Percentiles rank a stretch among this genome's conserved stretches.
phyloP scores from a whole-genome alignment of 2,113 vertebrate species.

The Bambusicola thoracicus region DNA sequence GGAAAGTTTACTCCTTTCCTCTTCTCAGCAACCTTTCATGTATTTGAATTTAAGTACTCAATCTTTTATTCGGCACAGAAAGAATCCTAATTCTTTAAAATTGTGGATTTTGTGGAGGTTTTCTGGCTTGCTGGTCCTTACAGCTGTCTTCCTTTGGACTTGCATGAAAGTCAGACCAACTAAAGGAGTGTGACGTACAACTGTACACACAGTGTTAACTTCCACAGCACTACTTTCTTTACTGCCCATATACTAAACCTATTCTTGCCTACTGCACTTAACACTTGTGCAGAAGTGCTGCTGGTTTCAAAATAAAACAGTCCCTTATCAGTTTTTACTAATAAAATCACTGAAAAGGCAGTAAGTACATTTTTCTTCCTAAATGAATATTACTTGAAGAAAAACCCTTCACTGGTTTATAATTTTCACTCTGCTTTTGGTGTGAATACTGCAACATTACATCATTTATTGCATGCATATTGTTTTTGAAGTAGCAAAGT shows the following conservation, averaged over 20 bases:
- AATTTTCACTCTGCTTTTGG: not conserved
- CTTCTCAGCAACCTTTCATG: not conserved
- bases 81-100: not conserved
- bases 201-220: not conserved
- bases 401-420: not conserved
- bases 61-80: not conserved
- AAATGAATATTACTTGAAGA: not conserved
- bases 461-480: not conserved
- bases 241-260: not conserved
- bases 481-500: not conserved
- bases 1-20: not conserved
- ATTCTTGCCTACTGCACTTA: not conserved
- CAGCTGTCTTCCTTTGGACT: not conserved
- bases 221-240: not conserved
- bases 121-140: not conserved
- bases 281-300: not conserved
- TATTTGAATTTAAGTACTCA: not conserved
- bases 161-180: not conserved
- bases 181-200: not conserved
- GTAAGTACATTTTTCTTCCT: not conserved
- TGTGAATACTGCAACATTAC: not conserved
- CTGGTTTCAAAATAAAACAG: not conserved
- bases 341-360: not conserved
- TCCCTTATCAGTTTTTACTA: not conserved
- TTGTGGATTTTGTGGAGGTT: not conserved